A percentile compares a stretch with the other conserved stretches of the same genome.
These are phyloP conservation scores for Lepidocyrtoides sp. DNA, from an alignment of 2,888 invertebrate genomes.

Conservation along the genomic window DNA sequence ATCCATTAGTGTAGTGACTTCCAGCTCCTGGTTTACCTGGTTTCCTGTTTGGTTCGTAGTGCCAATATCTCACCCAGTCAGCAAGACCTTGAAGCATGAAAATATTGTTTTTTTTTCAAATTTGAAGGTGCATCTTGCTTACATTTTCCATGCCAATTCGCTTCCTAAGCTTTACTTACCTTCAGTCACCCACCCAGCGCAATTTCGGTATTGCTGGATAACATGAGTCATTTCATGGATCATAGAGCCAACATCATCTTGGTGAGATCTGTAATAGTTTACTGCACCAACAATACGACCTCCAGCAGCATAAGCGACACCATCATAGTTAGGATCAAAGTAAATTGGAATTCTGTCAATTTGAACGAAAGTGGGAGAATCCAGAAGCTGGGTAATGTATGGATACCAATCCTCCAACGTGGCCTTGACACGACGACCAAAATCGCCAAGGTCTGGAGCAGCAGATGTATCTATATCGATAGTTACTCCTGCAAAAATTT, in stretches of 20 bases:
- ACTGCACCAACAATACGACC: constrained; percentile 75
- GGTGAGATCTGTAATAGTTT: constrained; percentile 76
- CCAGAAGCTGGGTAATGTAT: constrained; percentile 54
- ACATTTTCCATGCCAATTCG: no score
- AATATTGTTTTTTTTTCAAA: no score
- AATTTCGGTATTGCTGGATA: constrained; percentile 73
- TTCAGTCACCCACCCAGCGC: constrained; percentile 78
- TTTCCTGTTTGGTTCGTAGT: constrained; percentile 78
- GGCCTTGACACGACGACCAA: constrained; percentile 77
- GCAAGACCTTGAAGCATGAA: no score
- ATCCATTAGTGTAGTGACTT: constrained; percentile 74
- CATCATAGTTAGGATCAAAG: constrained; percentile 84
- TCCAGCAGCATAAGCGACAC: constrained; percentile 83
- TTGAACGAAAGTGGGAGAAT: constrained; percentile 75
- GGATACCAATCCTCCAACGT: constrained; percentile 80
- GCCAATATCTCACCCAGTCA: constrained; percentile 78
- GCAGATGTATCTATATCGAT: constrained; percentile 76
- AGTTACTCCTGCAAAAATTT: constrained; percentile 43
- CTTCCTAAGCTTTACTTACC: no score
- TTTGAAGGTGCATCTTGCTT: no score
- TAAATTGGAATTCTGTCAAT: constrained; percentile 72
- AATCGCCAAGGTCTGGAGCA: constrained; percentile 78
- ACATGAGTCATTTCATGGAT: constrained; percentile 82
- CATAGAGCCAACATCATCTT: constrained; percentile 81
- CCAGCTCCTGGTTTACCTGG: constrained; percentile 72